Evolutionary conservation across 2,113 vertebrate species (phyloP).

Genomic region (Siniperca chuatsi): DNA sequence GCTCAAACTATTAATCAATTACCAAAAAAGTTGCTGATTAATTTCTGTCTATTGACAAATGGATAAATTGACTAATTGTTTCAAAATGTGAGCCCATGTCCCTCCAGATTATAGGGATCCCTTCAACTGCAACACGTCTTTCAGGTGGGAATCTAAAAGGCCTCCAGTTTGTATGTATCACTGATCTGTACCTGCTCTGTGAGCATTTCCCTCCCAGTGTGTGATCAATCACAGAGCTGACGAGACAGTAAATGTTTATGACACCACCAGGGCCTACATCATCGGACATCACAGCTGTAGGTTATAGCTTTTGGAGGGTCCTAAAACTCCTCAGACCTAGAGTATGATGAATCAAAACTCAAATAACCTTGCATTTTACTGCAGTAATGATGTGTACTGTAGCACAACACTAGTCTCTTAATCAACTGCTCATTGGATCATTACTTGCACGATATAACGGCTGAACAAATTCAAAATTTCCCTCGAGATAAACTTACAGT

Average conservation of each 20-base stretch:
- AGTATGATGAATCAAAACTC: neutral
- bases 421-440: neutral
- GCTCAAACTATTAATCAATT: neutral
- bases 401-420: neutral
- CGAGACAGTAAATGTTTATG: constrained; percentile 7
- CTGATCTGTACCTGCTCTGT: neutral
- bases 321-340: neutral
- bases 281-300: neutral
- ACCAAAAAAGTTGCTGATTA: too few relatives aligned
- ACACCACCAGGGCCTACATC: constrained; percentile 6
- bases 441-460: neutral
- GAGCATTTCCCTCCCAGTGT: neutral
- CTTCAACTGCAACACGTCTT: neutral
- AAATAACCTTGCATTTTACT: neutral
- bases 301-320: constrained; percentile 11
- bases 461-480: constrained; percentile 13
- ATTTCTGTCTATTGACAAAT: too few relatives aligned
- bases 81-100: too few relatives aligned
- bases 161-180: neutral
- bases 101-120: neutral
- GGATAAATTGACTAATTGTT: too few relatives aligned
- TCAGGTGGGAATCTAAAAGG: neutral
- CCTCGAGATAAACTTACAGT: constrained; percentile 1
- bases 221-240: constrained; percentile 34
- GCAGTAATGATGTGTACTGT: neutral